Percentiles rank a stretch among this genome's conserved stretches.
phyloP scores from a whole-genome alignment of 2,888 invertebrate species.

The Polydrusus cervinus region DNA sequence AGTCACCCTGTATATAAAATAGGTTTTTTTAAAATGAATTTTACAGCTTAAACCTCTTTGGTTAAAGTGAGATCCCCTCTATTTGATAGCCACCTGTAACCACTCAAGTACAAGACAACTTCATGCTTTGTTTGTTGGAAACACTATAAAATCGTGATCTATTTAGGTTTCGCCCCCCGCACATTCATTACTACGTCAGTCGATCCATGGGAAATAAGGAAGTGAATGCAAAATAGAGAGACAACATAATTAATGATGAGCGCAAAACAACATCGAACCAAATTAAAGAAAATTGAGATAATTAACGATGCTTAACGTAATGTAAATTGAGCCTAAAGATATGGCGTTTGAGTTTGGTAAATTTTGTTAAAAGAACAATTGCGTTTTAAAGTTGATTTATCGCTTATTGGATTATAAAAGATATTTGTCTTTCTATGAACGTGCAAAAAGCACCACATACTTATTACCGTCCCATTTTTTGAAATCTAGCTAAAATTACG shows the following conservation, averaged over 20 bases:
- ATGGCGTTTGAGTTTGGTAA: background rate
- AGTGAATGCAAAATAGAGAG: slow-evolving; percentile 43
- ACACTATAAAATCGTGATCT: slow-evolving; percentile 41
- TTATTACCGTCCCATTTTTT: too few species aligned
- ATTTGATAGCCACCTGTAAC: slow-evolving; percentile 6
- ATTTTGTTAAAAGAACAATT: slow-evolving; percentile 10
- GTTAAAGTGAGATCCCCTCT: too few species aligned
- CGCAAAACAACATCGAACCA: slow-evolving; percentile 39
- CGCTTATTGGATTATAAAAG: background rate
- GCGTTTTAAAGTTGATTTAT: background rate
- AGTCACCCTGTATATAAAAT: too few species aligned
- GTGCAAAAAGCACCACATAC: too few species aligned
- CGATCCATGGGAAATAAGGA: slow-evolving; percentile 49
- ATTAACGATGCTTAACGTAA: slow-evolving; percentile 51
- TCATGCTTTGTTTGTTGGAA: slow-evolving; percentile 19
- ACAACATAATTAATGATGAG: slow-evolving; percentile 50
- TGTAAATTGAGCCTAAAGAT: slow-evolving; percentile 45
- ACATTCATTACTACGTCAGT: slow-evolving; percentile 28
- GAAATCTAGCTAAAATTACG: too few species aligned
- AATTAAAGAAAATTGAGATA: slow-evolving; percentile 54
- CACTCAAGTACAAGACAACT: slow-evolving; percentile 3
- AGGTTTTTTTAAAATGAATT: too few species aligned
- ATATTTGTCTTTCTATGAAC: too few species aligned
- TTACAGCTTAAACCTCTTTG: too few species aligned
- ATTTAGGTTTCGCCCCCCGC: slow-evolving; percentile 24